These are phyloP conservation scores for Thryonomys swinderianus DNA, from an alignment of 2,113 vertebrate genomes.

Conservation along the genomic window DNA sequence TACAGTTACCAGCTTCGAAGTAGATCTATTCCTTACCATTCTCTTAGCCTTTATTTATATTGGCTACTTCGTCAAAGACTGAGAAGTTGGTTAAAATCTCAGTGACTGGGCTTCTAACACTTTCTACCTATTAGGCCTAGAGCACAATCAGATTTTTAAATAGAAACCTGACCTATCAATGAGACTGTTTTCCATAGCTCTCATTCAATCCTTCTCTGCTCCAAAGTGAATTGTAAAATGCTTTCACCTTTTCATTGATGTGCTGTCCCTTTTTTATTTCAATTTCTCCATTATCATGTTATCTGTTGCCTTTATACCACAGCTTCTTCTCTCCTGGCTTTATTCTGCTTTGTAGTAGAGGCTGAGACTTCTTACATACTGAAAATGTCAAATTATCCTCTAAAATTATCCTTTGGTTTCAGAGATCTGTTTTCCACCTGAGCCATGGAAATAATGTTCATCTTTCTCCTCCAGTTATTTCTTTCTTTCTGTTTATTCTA, in stretches of 20 bases:
- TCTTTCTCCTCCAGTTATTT: not conserved
- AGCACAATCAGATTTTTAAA: not conserved
- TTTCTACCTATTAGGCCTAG: not conserved
- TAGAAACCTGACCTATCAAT: not conserved
- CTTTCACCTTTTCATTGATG: not conserved
- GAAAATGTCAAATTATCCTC: not conserved
- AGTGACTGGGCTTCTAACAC: not conserved
- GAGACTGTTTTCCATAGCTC: not conserved
- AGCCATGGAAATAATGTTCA: not conserved
- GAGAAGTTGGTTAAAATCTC: not conserved
- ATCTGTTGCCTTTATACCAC: not conserved
- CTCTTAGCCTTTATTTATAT: not conserved
- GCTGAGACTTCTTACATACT: not conserved
- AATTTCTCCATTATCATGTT: not conserved
- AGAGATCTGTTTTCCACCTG: not conserved
- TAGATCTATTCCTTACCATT: not conserved
- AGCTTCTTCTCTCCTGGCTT: not conserved
- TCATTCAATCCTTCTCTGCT: not conserved
- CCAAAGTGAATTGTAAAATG: constrained; percentile 15
- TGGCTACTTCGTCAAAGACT: not conserved
- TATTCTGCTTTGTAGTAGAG: not conserved
- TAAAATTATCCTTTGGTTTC: not conserved
- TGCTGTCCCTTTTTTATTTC: not conserved
- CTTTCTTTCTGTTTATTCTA: not conserved
- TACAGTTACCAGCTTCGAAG: not conserved